phyloP scores from a whole-genome alignment of 2,797 vertebrate genomes.

The Chrysocyon brachyurus region DNA sequence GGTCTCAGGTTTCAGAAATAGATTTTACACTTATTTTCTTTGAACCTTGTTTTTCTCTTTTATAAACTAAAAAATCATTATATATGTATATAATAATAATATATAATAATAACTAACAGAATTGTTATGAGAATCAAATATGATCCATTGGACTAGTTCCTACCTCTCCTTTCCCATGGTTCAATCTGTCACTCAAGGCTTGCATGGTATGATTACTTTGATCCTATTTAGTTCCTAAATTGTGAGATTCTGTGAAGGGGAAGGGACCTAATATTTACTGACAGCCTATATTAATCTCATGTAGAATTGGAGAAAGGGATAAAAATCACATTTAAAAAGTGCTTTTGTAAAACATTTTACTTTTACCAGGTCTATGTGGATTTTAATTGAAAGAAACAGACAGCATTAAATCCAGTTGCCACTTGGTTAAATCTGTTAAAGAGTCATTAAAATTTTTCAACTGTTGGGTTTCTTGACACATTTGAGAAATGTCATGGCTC shows the following conservation, averaged over 20 bases:
- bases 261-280: constrained; percentile 37
- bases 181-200: not conserved
- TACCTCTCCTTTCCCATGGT: not conserved
- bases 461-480: constrained; percentile 59
- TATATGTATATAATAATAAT: not conserved
- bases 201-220: not conserved
- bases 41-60: constrained; percentile 38
- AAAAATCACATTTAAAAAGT: constrained; percentile 72
- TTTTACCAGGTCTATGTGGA: constrained; percentile 48
- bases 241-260: constrained; percentile 25
- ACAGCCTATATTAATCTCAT: constrained; percentile 66
- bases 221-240: constrained; percentile 48
- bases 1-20: constrained; percentile 10
- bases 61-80: constrained; percentile 13
- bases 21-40: constrained; percentile 42
- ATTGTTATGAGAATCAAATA: constrained; percentile 37
- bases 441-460: constrained; percentile 75
- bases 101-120: not conserved
- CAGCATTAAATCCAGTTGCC: constrained; percentile 75
- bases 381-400: constrained; percentile 73
- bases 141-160: not conserved
- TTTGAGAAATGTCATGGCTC: constrained; percentile 70
- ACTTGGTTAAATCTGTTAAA: constrained; percentile 77
- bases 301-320: constrained; percentile 37
- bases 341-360: constrained; percentile 58